These are phyloP conservation scores for Aporrectodea caliginosa DNA, from an alignment of 1,140 invertebrate species.

Conservation along the genomic window DNA sequence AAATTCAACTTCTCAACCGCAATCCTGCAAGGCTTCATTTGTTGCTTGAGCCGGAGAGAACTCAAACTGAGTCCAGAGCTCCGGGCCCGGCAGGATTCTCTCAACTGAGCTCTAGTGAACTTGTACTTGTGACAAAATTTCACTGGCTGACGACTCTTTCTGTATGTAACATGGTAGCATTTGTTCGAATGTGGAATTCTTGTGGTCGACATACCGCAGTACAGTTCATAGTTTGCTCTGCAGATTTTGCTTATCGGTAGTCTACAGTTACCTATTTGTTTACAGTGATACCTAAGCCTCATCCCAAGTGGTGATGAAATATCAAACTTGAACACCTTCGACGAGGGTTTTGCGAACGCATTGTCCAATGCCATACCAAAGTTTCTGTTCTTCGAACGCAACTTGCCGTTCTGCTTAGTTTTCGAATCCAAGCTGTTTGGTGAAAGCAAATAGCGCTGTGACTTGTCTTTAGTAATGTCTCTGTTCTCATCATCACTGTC, in stretches of 20 bases:
- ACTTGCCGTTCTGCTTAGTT: neutral
- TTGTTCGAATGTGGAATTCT: neutral
- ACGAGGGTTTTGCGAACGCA: neutral
- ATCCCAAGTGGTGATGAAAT: neutral
- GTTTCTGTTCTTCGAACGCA: neutral
- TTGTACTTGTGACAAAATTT: neutral
- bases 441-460: neutral
- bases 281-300: neutral
- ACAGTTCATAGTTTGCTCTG: neutral
- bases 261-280: neutral
- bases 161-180: neutral
- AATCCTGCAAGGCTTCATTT: neutral
- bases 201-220: too few relatives aligned
- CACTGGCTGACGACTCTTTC: neutral
- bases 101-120: neutral
- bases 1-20: neutral
- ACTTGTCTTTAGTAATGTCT: neutral
- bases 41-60: neutral
- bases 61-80: neutral
- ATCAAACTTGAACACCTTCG: neutral
- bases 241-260: too few relatives aligned
- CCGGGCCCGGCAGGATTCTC: neutral
- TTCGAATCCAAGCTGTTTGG: neutral
- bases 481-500: neutral
- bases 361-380: neutral